These are phyloP conservation scores for Hypolimnas misippus DNA, from an alignment of 2,888 invertebrate species.

Conservation along the genomic window DNA sequence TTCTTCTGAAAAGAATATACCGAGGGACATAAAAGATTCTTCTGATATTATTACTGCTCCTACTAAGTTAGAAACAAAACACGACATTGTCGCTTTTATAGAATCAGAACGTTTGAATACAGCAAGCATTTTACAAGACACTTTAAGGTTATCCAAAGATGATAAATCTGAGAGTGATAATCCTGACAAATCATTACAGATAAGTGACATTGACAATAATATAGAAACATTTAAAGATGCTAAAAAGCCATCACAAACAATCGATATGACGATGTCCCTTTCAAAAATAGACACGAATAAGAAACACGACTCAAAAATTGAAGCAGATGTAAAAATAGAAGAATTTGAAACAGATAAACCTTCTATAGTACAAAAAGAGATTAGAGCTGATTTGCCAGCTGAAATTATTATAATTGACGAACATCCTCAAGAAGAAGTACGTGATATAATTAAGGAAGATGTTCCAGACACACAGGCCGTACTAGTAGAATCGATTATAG, in stretches of 20 bases:
- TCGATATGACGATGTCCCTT: constrained; percentile 70
- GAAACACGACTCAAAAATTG: constrained; percentile 61
- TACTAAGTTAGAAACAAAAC: constrained; percentile 47
- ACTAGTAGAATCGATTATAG: constrained; percentile 56
- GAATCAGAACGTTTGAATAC: constrained; percentile 66
- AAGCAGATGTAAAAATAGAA: constrained; percentile 66
- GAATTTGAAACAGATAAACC: constrained; percentile 56
- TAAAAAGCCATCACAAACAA: constrained; percentile 25
- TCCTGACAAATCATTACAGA: constrained; percentile 28
- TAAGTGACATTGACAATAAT: constrained; percentile 49
- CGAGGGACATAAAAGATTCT: not conserved
- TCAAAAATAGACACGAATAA: constrained; percentile 56
- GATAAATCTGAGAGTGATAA: not conserved
- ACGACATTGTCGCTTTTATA: constrained; percentile 58
- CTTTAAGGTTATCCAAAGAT: not conserved
- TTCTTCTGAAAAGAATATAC: constrained; percentile 11
- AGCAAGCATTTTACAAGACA: constrained; percentile 45
- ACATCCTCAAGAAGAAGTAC: constrained; percentile 16
- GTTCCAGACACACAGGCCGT: constrained; percentile 48
- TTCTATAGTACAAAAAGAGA: constrained; percentile 66
- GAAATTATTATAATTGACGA: constrained; percentile 59
- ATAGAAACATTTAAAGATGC: not conserved
- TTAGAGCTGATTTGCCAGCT: constrained; percentile 65
- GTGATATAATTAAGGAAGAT: constrained; percentile 4
- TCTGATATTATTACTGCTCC: constrained; percentile 27